phyloP scores from a whole-genome alignment of 2,797 vertebrate species.

The Esox masquinongy region DNA sequence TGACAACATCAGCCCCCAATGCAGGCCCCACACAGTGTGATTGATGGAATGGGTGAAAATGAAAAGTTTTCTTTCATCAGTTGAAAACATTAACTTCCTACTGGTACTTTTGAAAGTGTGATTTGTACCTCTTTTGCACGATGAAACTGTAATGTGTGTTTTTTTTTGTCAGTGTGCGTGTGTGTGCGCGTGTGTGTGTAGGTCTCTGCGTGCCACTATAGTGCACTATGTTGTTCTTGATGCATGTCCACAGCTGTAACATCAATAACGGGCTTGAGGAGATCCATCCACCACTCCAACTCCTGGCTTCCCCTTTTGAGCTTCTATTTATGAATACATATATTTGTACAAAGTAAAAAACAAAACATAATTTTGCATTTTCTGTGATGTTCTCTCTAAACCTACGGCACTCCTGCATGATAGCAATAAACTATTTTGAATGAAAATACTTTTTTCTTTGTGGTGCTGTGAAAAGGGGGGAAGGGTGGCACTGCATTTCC shows the following conservation, averaged over 20 bases:
- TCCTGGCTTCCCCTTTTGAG: slow-evolving; percentile 57
- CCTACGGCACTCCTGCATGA: slow-evolving; percentile 84
- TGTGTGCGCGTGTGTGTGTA: slow-evolving; percentile 39
- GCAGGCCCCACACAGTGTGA: slow-evolving; percentile 45
- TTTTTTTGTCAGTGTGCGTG: slow-evolving; percentile 42
- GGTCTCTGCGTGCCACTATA: slow-evolving; percentile 48
- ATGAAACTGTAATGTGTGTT: slow-evolving; percentile 62
- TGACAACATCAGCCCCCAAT: slow-evolving; percentile 38
- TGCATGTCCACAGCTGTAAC: slow-evolving; percentile 78
- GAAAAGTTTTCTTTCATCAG: slow-evolving; percentile 46
- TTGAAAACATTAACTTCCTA: slow-evolving; percentile 49
- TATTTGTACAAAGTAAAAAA: slow-evolving; percentile 73
- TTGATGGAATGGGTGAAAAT: slow-evolving; percentile 54
- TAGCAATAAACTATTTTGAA: slow-evolving; percentile 86
- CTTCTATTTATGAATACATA: slow-evolving; percentile 74
- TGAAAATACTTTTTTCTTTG: slow-evolving; percentile 45
- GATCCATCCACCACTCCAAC: slow-evolving; percentile 32
- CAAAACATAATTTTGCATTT: slow-evolving; percentile 76
- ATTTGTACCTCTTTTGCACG: slow-evolving; percentile 78
- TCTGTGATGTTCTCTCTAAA: slow-evolving; percentile 74
- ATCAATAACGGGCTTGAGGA: slow-evolving; percentile 60
- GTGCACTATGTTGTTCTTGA: slow-evolving; percentile 69
- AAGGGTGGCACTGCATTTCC: not conserved
- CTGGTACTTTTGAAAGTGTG: slow-evolving; percentile 65
- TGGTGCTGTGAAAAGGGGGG: not conserved